These are phyloP conservation scores for Battus philenor DNA, from an alignment of 1,140 invertebrate species.

Conservation along the genomic window DNA sequence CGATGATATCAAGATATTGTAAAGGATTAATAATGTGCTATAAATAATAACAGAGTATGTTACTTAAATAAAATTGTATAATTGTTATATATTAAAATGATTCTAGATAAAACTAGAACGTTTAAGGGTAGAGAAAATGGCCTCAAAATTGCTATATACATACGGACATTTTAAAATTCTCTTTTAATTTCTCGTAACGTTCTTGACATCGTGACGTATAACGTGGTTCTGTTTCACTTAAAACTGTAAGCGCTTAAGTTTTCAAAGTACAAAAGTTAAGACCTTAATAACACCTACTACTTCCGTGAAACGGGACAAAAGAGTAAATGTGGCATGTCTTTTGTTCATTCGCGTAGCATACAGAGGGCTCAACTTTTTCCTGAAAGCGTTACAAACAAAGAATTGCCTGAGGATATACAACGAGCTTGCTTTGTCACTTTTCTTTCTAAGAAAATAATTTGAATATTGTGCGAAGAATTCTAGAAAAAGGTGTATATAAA, in stretches of 20 bases:
- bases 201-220: no score
- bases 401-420: constrained; percentile 7
- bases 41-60: no score
- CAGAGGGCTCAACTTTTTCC: constrained; percentile 9
- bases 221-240: no score
- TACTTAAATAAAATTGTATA: no score
- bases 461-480: not conserved
- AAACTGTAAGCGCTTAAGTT: constrained; percentile 7
- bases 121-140: no score
- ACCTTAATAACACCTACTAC: constrained; percentile 10
- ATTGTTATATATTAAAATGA: no score
- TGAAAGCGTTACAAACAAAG: constrained; percentile 12
- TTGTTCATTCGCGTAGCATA: constrained; percentile 10
- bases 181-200: no score
- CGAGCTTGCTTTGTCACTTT: constrained; percentile 8
- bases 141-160: no score
- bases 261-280: constrained; percentile 12
- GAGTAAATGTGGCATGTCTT: constrained; percentile 8
- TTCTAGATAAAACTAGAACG: no score
- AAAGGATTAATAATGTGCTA: no score
- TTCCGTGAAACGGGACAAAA: constrained; percentile 5
- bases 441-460: constrained; percentile 10
- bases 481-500: not conserved
- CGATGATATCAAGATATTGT: no score
- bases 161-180: no score